Evolutionary conservation across 2,888 invertebrate genomes (phyloP).

Genomic region (Eupithecia centaureata): DNA sequence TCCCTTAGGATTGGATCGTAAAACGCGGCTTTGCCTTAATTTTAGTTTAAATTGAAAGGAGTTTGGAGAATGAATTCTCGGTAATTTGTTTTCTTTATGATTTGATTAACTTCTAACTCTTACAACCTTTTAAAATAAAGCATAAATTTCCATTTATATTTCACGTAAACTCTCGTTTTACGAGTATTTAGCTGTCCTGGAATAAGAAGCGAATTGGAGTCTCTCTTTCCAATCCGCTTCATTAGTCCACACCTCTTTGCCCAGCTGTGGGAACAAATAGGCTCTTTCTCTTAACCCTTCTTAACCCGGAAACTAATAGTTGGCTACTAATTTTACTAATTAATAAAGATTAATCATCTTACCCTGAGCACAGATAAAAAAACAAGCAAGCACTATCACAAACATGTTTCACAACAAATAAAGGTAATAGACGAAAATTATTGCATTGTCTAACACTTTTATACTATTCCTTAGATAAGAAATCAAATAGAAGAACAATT

Average conservation of each 20-base stretch:
- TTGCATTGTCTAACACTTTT: conserved; percentile 31
- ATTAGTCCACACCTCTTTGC: neutral
- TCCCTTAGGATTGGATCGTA: neutral
- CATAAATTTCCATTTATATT: too few relatives aligned
- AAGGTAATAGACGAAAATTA: neutral
- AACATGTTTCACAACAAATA: conserved; percentile 12
- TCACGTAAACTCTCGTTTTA: too few relatives aligned
- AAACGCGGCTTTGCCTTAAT: conserved; percentile 1
- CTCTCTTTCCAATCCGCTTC: neutral
- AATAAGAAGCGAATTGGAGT: neutral
- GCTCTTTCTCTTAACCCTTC: neutral
- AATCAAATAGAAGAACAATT: conserved; percentile 23
- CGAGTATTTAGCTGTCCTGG: too few relatives aligned
- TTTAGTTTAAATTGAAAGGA: conserved; percentile 1
- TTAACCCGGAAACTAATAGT: neutral
- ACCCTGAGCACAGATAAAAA: conserved; percentile 35
- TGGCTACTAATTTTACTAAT: neutral
- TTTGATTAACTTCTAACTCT: neutral
- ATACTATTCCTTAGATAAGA: conserved; percentile 32
- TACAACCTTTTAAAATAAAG: neutral
- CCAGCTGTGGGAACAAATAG: neutral
- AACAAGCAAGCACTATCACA: conserved; percentile 36
- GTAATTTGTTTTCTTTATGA: neutral
- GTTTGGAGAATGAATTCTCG: neutral
- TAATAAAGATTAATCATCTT: neutral